These are phyloP conservation scores for Nannoperca australis DNA, from an alignment of 2,797 vertebrate genomes.

Conservation along the genomic window DNA sequence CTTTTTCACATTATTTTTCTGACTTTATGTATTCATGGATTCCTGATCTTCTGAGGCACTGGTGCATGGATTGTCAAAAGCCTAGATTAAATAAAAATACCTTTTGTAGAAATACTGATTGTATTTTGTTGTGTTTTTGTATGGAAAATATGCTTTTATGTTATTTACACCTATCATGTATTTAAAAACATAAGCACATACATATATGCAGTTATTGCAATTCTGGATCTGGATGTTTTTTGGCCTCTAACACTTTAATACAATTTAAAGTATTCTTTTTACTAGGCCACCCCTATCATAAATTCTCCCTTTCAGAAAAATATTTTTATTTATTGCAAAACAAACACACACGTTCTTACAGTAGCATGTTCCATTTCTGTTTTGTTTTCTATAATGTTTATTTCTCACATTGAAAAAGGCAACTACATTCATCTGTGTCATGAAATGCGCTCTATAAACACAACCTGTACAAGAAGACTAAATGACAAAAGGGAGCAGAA, in stretches of 20 bases:
- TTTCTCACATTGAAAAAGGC: conserved; percentile 16
- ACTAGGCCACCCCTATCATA: background rate
- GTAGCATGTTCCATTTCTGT: background rate
- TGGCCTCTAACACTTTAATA: background rate
- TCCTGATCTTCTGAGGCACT: conserved; percentile 74
- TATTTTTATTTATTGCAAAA: conserved; percentile 24
- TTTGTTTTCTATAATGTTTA: conserved; percentile 29
- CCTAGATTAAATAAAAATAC: conserved; percentile 61
- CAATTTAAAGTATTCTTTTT: background rate
- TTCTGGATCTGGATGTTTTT: conserved; percentile 30
- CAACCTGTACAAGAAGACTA: conserved; percentile 54
- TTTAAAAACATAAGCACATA: conserved; percentile 50
- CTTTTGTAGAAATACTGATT: conserved; percentile 56
- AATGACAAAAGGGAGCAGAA: conserved; percentile 74
- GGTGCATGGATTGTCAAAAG: conserved; percentile 72
- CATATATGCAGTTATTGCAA: conserved; percentile 17
- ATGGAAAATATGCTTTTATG: conserved; percentile 44
- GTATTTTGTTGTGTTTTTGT: conserved; percentile 45
- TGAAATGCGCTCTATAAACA: conserved; percentile 47
- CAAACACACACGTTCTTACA: background rate
- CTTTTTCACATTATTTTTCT: conserved; percentile 75
- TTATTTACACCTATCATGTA: conserved; percentile 58
- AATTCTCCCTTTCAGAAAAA: conserved; percentile 6
- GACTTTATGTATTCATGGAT: conserved; percentile 80
- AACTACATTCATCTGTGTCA: conserved; percentile 40